Base-by-base conservation (phyloP, 2,113 vertebrate species). In the Amazona vittata region DNA sequence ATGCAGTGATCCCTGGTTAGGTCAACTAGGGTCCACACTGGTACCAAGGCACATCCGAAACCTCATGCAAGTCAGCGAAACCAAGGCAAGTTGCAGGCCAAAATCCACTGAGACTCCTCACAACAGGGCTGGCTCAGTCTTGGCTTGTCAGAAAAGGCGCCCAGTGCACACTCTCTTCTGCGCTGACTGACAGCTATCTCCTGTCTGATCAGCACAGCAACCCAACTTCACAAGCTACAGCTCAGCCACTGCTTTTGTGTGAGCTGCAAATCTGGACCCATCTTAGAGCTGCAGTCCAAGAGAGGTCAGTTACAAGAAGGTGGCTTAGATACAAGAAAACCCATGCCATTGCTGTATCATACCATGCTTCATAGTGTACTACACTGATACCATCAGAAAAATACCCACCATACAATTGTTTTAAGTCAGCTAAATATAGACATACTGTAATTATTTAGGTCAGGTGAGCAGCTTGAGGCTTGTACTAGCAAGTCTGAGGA, bases 161-260 rank as follows among this genome's bases (percentile, higher is more conserved):
- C 35, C 68, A 5, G 11, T 1, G 13, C 3, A 10, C 2, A 8
- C 22, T 55, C 29, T 7, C 4, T 12, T 19, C 69, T n/a, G 29
- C 24, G 26, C 47, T 85, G 49, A 75, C 31, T 18, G 29, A 71
- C 14, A 59, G 37, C 2, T 3, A 2, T 26, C 26, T 69, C 63
- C 33, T 33, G 17, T 31, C 52, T 9, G 5, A 41, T 6, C 49
- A 73, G 49, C 67, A 46, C 1, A 1, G 39, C 18, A 46, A 14
- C 22, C 43, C 60, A 50, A 46, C 52, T 47, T 33, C 65, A 31
- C 19, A 43, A 43, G 3, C 60, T 10, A 18, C 43, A 64, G 1
- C 49, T 70, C 70, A 31, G 55, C 6, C 0, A 2, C n/a, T 75
- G 21, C 52, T 22, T 55, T 63, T 17, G 1, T 19, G 39, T 0